Conservation (phyloP, 2,113 vertebrate species). For the Piprites chloris region DNA sequence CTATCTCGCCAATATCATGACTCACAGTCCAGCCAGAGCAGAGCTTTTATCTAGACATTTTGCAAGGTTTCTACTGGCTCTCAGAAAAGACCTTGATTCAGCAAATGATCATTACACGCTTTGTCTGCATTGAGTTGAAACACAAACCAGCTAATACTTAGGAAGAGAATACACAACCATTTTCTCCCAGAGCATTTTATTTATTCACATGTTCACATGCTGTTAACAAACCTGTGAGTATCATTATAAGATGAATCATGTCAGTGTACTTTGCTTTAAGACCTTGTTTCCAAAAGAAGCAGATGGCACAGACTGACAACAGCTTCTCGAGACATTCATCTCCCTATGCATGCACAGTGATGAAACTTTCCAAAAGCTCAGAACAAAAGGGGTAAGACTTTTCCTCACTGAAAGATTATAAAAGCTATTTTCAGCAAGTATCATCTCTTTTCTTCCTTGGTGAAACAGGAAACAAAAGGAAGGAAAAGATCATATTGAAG, state of each 20-base stretch:
- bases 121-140: background rate
- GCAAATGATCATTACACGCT: background rate
- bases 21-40: background rate
- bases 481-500: background rate
- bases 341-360: background rate
- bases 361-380: background rate
- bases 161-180: conserved; percentile 12
- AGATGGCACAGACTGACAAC: conserved; percentile 40
- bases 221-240: conserved; percentile 48
- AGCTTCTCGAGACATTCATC: background rate
- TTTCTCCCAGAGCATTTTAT: conserved; percentile 41
- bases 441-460: background rate
- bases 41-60: background rate
- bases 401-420: background rate
- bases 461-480: background rate
- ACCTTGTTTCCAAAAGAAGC: conserved; percentile 45
- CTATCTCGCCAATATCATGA: background rate
- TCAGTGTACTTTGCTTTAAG: conserved; percentile 8
- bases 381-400: background rate
- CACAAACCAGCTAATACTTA: background rate
- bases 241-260: conserved; percentile 37
- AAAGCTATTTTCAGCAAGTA: background rate
- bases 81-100: background rate
- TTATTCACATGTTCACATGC: conserved; percentile 40
- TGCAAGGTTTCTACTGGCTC: background rate